Percentiles rank a stretch among this genome's conserved stretches.
These are phyloP conservation scores for Plagodis dolabraria DNA, from an alignment of 2,888 invertebrate species.

Conservation along the genomic window DNA sequence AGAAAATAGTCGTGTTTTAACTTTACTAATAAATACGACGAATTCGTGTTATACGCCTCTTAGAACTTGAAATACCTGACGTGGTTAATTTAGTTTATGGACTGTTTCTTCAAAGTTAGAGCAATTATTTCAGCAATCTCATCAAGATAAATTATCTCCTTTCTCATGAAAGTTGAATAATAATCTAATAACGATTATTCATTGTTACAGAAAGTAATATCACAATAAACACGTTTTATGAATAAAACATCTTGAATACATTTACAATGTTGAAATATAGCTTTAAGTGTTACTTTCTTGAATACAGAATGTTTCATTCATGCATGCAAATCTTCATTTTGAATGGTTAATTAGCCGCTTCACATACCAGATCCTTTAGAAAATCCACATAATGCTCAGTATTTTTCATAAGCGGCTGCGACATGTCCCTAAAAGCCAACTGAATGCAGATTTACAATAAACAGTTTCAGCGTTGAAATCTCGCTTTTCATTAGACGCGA, in stretches of 20 bases:
- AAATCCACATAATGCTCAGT: conserved; percentile 55
- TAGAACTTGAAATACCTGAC: conserved; percentile 13
- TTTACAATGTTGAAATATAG: conserved; percentile 21
- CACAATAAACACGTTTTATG: conserved; percentile 21
- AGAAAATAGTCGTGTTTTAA: conserved; percentile 7
- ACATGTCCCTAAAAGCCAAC: conserved; percentile 62
- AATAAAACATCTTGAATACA: conserved; percentile 29
- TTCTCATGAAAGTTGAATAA: conserved; percentile 15
- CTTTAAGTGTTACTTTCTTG: conserved; percentile 17
- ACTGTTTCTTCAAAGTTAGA: conserved; percentile 18
- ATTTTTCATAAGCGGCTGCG: conserved; percentile 65
- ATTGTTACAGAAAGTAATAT: conserved; percentile 24
- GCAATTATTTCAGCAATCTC: conserved; percentile 25
- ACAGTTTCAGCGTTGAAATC: conserved; percentile 63
- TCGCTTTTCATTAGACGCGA: conserved; percentile 74
- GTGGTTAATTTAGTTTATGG: conserved; percentile 18
- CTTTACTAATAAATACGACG: conserved; percentile 1
- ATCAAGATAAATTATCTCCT: conserved; percentile 20
- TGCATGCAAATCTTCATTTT: conserved; percentile 16
- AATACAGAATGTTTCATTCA: conserved; percentile 13
- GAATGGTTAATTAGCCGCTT: conserved; percentile 27
- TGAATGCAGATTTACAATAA: conserved; percentile 64
- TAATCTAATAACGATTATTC: conserved; percentile 25
- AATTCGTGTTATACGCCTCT: conserved; percentile 5
- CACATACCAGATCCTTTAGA: conserved; percentile 45